These are phyloP conservation scores for Sitta carolinensis DNA, from an alignment of 2,797 vertebrate genomes.

Conservation along the genomic window DNA sequence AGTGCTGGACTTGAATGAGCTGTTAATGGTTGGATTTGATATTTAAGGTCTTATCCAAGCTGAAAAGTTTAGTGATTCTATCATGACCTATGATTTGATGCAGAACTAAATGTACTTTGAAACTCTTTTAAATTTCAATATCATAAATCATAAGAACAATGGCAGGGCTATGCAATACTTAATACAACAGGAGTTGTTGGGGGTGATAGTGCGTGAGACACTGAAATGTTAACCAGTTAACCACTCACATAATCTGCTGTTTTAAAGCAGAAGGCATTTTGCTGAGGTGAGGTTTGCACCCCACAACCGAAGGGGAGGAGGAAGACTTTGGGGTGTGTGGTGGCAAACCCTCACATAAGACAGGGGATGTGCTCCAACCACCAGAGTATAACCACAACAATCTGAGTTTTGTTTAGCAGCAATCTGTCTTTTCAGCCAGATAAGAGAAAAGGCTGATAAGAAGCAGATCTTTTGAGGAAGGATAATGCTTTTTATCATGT, in stretches of 20 bases:
- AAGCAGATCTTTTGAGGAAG: neutral
- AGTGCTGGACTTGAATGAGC: neutral
- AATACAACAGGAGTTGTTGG: neutral
- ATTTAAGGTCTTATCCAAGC: neutral
- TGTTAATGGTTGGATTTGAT: neutral
- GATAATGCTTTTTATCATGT: neutral
- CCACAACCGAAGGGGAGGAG: fast-evolving
- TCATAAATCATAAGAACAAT: neutral
- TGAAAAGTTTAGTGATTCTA: neutral
- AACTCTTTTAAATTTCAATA: neutral
- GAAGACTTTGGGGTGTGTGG: neutral
- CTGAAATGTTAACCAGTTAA: neutral
- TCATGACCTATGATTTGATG: neutral
- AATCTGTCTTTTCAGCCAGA: neutral
- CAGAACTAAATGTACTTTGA: neutral
- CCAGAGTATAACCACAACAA: neutral
- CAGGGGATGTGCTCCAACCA: neutral
- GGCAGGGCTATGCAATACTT: neutral
- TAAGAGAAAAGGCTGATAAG: neutral
- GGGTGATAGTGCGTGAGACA: neutral
- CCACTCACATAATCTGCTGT: too few species aligned
- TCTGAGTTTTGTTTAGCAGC: neutral
- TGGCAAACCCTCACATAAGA: neutral
- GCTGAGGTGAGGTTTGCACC: neutral
- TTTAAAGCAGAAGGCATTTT: neutral